These are phyloP conservation scores for Puma concolor DNA, from an alignment of 2,113 vertebrate species.

Conservation along the genomic window DNA sequence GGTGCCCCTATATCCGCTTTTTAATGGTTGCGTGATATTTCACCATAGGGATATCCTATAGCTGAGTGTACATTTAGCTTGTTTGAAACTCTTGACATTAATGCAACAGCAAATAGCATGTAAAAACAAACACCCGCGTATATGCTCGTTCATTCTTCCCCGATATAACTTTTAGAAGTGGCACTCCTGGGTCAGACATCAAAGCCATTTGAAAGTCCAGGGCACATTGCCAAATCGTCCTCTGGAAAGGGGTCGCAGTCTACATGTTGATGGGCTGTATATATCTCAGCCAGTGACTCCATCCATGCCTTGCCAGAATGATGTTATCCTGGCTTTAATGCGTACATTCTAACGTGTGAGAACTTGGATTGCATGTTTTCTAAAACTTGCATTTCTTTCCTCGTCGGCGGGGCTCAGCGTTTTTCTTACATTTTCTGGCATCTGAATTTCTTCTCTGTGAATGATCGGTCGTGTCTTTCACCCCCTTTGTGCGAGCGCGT, in stretches of 20 bases:
- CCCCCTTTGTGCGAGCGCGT: not conserved
- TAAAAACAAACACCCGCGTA: not conserved
- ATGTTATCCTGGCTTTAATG: not conserved
- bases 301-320: too few relatives aligned
- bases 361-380: not conserved
- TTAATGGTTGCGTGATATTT: not conserved
- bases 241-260: not conserved
- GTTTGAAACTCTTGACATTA: not conserved
- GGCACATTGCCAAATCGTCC: not conserved
- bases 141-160: not conserved
- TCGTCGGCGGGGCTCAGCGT: not conserved
- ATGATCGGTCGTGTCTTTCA: not conserved
- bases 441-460: not conserved
- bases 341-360: not conserved
- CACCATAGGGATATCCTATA: not conserved
- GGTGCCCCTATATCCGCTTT: not conserved
- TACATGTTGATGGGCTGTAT: accelerated
- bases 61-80: not conserved
- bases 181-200: not conserved
- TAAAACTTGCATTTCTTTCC: not conserved
- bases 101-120: not conserved
- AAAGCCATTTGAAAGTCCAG: not conserved
- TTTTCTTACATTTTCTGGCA: not conserved
- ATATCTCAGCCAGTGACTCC: not conserved
- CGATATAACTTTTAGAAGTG: not conserved